A percentile compares a stretch with the other conserved stretches of the same genome.
Evolutionary conservation across 2,888 invertebrate species (phyloP).

Genomic region (Rugalucina vietnamica): DNA sequence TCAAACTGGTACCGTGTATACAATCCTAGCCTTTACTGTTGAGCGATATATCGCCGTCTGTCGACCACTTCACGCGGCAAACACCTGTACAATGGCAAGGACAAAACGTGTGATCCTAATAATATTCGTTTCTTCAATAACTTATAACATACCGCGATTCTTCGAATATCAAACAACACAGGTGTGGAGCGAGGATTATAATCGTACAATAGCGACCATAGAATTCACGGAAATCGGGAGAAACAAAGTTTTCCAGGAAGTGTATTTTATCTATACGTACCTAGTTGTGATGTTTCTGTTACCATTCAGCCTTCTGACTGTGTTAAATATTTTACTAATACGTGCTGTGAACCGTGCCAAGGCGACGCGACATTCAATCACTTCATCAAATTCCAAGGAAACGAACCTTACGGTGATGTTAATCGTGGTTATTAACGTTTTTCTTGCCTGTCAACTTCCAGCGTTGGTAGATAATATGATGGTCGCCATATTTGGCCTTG

Average conservation of each 20-base stretch:
- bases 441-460: slow-evolving; percentile 92
- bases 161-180: slow-evolving; percentile 82
- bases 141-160: slow-evolving; percentile 92
- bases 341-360: slow-evolving; percentile 77
- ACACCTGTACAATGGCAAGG: slow-evolving; percentile 94
- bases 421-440: slow-evolving; percentile 96
- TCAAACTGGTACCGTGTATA: slow-evolving; percentile 97
- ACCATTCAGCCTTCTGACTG: slow-evolving; percentile 78
- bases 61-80: slow-evolving; percentile 92
- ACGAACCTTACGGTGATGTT: slow-evolving; percentile 98
- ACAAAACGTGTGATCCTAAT: slow-evolving; percentile 93
- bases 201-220: slow-evolving; percentile 65
- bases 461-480: slow-evolving; percentile 81
- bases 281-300: slow-evolving; percentile 80
- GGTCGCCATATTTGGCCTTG: slow-evolving; percentile 71
- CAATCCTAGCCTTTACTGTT: slow-evolving; percentile 88
- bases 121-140: slow-evolving; percentile 91
- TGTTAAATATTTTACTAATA: slow-evolving; percentile 81
- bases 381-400: slow-evolving; percentile 87
- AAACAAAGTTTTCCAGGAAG: slow-evolving; percentile 74
- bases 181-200: slow-evolving; percentile 51
- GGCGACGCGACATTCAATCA: slow-evolving; percentile 69
- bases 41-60: slow-evolving; percentile 95
- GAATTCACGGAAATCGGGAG: slow-evolving; percentile 74
- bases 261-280: slow-evolving; percentile 81